These are phyloP conservation scores for Eupithecia centaureata DNA, from an alignment of 2,888 invertebrate genomes.

Conservation along the genomic window DNA sequence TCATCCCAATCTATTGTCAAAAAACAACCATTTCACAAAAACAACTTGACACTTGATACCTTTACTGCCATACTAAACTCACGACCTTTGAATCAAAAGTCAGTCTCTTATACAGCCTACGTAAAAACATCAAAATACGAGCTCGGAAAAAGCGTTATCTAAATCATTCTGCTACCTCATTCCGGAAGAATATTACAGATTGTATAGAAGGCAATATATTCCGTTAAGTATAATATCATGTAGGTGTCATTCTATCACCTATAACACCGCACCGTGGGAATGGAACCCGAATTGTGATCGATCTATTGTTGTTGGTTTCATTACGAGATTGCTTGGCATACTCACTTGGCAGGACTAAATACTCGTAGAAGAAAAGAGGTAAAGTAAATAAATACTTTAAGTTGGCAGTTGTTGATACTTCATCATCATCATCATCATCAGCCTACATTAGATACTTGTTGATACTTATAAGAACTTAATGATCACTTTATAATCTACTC, in stretches of 20 bases:
- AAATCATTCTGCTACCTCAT: constrained; percentile 29
- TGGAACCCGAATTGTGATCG: constrained; percentile 24
- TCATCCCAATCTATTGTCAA: background rate
- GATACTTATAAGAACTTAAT: no score
- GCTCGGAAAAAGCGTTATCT: constrained; percentile 8
- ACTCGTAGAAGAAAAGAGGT: no score
- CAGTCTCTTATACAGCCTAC: background rate
- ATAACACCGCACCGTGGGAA: constrained; percentile 42
- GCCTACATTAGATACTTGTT: no score
- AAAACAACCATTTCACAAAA: constrained; percentile 1
- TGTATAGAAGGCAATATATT: constrained; percentile 14
- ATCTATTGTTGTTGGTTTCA: constrained; percentile 13
- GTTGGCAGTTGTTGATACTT: no score
- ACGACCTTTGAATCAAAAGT: constrained; percentile 4
- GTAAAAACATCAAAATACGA: constrained; percentile 10
- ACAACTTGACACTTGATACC: background rate
- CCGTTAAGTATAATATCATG: constrained; percentile 41
- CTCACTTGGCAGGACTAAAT: no score
- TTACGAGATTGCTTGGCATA: constrained; percentile 12
- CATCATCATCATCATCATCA: no score
- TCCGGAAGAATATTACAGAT: constrained; percentile 18
- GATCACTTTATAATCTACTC: no score
- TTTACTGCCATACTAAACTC: background rate
- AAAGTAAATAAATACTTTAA: no score
- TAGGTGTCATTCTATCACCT: constrained; percentile 45